Conservation (phyloP, 2,113 vertebrate species). For the Nibea albiflora region DNA sequence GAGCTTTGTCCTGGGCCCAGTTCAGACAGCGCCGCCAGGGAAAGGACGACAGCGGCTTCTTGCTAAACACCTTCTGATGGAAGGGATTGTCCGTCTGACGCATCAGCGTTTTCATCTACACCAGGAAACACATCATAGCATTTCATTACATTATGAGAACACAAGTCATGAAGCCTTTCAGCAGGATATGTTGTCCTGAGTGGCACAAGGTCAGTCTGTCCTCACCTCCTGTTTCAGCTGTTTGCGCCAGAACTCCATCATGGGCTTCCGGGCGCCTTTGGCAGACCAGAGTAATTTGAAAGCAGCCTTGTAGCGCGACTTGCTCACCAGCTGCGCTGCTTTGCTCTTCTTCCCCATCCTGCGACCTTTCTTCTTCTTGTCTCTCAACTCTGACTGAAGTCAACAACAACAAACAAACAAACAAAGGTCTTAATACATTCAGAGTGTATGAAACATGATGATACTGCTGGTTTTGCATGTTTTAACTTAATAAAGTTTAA, state of each 20-base stretch:
- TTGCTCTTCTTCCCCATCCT: conserved; percentile 76
- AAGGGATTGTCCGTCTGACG: conserved; percentile 69
- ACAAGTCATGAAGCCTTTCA: neutral
- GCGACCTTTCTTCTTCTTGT: conserved; percentile 33
- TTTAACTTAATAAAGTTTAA: too few species aligned
- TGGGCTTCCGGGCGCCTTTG: conserved; percentile 75
- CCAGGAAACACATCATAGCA: neutral
- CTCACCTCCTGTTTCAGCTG: conserved; percentile 75
- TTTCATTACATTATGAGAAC: neutral
- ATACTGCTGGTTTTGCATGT: neutral
- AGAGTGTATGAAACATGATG: neutral
- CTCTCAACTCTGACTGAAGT: conserved; percentile 28
- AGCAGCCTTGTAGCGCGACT: conserved; percentile 74
- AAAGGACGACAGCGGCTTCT: conserved; percentile 70
- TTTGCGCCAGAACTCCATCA: conserved; percentile 78
- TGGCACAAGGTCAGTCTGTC: neutral
- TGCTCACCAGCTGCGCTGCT: conserved; percentile 69
- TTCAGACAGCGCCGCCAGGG: conserved; percentile 72
- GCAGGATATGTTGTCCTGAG: too few species aligned
- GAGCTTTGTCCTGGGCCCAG: conserved; percentile 75
- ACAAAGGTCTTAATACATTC: too few species aligned
- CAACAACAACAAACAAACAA: neutral
- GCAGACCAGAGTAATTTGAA: conserved; percentile 73
- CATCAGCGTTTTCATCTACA: conserved; percentile 71
- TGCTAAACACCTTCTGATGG: conserved; percentile 73